Base-by-base conservation (phyloP, 2,888 invertebrate species). In the Lasioglossum calceatum region DNA sequence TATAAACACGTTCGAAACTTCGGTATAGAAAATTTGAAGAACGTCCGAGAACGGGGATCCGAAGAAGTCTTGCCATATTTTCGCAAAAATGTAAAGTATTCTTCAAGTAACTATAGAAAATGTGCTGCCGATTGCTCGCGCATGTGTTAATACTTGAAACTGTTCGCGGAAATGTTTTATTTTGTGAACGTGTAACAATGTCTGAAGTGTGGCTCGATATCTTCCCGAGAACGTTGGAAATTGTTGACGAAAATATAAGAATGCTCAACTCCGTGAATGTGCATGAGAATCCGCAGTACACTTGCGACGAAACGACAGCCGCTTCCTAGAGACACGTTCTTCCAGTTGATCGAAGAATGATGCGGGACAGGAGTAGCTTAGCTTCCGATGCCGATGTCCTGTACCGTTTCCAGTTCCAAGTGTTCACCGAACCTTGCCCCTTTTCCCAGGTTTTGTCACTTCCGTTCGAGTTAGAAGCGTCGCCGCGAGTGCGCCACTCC, bases 401-500 rank as follows among this genome's bases (percentile, higher is more conserved):
- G 64, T 10, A n/a, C 14, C 58, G 27, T 32, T n/a, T 71, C 36
- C 27, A 19, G 27, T 79, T 77, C 19, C 58, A 27, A 42, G 42
- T n/a, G 42, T 76, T 76, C 36, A 42, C 1, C n/a, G 42, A 36
- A n/a, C 64, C 50, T 54, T 67, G 54, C 2, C 19, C 23, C 16
- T 44, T 67, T 39, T 23, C 39, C 61, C 16, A 7, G 19, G 7
- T 79, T 16, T 70, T 14, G 32, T 71, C 71, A 42, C 54, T 61
- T 79, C 61, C 75, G 47, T 81, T 70, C 74, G 77, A 82, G 36
- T 32, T 84, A 76, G 77, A 80, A 74, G 64, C 79, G 86, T 81
- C 87, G 83, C 85, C 88, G 83, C 85, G 89, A 83, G 77, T 77
- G 86, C 88, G 88, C 87, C 89, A 88, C 88, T 92, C 92, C 92